Base-by-base conservation (phyloP, 2,888 invertebrate genomes). In the Stenichneumon culpator region DNA sequence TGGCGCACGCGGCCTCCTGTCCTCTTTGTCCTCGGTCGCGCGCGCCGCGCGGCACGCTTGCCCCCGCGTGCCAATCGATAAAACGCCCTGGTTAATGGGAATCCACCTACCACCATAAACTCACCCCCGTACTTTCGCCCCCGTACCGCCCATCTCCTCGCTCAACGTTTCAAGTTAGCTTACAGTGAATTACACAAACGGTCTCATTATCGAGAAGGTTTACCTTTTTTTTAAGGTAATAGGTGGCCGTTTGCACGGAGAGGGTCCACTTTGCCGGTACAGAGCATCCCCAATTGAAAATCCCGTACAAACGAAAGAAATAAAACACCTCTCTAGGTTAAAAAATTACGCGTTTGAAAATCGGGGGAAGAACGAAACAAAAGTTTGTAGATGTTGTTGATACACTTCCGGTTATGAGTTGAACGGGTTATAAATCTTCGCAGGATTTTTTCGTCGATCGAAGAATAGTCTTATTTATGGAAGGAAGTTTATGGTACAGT, bases 1-100 rank as follows among this genome's bases (percentile, higher is more conserved):
- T 90, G 90, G 90, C 90, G 90, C 90, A 90, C 90, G 90, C 90
- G 89, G 90, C 88, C 88, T 90, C 86, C 82, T 81, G 83, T 89
- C 84, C 89, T 89, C 90, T 91, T 91, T 91, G 90, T 91, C 90
- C 90, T 86, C 86, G 74, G 65, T 73, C 72, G 74, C 50, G 81
- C 39, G 68, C 73, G n/a, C 14, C 73, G 67, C 72, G 88, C 89
- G 89, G 89, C 90, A 90, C 90, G 90, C 90, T 90, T 89, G 67
- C 78, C 83, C 70, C 80, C 87, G 86, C 86, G 87, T 86, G 89
- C 89, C 89, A 91, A 91, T 91, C 91, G 91, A 91, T 91, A 90
- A 89, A 89, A 89, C 89, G 88, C 88, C 89, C 89, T 83, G 89
- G 82, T 83, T 87, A 90, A 90, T 89, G 86, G 88, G 86, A 89